A percentile compares a stretch with the other conserved stretches of the same genome.
Conservation (phyloP, 1,140 invertebrate species). For the Sitodiplosis mosellana region DNA sequence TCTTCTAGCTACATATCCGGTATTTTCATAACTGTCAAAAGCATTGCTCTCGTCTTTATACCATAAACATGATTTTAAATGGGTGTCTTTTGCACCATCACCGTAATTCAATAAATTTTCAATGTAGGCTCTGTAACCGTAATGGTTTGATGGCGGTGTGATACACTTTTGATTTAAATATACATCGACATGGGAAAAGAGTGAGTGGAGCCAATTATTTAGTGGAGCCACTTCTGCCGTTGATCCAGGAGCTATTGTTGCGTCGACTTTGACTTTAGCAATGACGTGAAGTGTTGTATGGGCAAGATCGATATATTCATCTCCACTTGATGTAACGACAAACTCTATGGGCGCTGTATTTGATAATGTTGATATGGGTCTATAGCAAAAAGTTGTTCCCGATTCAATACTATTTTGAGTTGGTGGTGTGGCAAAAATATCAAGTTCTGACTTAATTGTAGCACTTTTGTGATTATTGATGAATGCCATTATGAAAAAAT, state of each 20-base stretch:
- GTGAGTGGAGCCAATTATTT: not conserved
- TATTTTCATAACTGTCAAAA: too few species aligned
- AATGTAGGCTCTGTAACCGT: not conserved
- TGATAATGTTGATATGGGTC: not conserved
- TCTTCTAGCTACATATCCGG: too few species aligned
- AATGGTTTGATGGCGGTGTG: not conserved
- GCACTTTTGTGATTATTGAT: not conserved
- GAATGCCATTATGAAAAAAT: not conserved
- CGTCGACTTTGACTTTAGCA: too few species aligned
- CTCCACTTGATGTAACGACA: not conserved
- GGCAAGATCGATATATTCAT: not conserved
- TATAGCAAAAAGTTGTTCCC: not conserved
- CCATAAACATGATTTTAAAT: too few species aligned
- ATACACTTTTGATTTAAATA: not conserved
- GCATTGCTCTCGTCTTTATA: too few species aligned
- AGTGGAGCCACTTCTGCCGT: too few species aligned
- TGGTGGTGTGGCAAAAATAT: not conserved
- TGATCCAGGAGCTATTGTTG: too few species aligned
- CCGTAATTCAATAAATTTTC: slow-evolving; percentile 1
- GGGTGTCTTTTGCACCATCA: not conserved
- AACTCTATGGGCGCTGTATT: not conserved
- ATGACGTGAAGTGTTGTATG: too few species aligned
- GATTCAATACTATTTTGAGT: not conserved
- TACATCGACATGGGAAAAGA: not conserved
- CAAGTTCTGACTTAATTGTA: not conserved